Base-by-base conservation (phyloP, 2,113 vertebrate genomes). In the Ramphastos sulfuratus region DNA sequence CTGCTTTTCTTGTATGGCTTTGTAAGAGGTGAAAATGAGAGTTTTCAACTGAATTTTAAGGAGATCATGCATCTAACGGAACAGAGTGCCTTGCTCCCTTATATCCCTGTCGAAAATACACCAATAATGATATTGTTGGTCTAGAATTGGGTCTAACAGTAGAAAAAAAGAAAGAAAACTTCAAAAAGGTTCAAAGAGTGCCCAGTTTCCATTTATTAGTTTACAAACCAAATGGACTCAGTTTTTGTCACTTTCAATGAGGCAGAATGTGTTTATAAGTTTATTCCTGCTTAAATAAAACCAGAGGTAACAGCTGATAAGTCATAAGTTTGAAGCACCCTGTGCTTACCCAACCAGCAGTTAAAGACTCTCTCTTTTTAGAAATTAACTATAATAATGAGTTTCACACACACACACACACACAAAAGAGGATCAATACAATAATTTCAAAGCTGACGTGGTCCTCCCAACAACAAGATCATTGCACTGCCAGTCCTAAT, bases 361-460 rank as follows among this genome's bases (percentile, higher is more conserved):
- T 35, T 37, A 46, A 63, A 87, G 65, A 37, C 10, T 42, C 6
- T 71, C 28, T 78, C 27, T 48, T 65, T 71, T 56, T 44, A 71
- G 35, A 94, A 92, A 93, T 79, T 90, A 84, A 60, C 63, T 80
- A 25, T 16, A 61, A 84, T 85, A 94, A 95, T 87, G 63, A 94
- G 55, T 55, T 93, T 93, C 89, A 96, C 3, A 3, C 87, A 72
- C 15, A 6, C 72, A 37, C 39, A 48, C 14, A 6, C 65, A 39
- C 39, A 48, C 64, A 37, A 8, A 35, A 55, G 24, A 59, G 81
- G 91, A 95, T 90, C 85, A 85, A 92, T 93, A 93, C 25, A 27
- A 89, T 69, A 17, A 93, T 96, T 95, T 97, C 73, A 91, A 96
- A 95, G 85, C 80, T 50, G 15, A 84, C 16, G 71, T 73, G 73